These are phyloP conservation scores for Mellilla xanthometata DNA, from an alignment of 2,888 invertebrate genomes.

Conservation along the genomic window DNA sequence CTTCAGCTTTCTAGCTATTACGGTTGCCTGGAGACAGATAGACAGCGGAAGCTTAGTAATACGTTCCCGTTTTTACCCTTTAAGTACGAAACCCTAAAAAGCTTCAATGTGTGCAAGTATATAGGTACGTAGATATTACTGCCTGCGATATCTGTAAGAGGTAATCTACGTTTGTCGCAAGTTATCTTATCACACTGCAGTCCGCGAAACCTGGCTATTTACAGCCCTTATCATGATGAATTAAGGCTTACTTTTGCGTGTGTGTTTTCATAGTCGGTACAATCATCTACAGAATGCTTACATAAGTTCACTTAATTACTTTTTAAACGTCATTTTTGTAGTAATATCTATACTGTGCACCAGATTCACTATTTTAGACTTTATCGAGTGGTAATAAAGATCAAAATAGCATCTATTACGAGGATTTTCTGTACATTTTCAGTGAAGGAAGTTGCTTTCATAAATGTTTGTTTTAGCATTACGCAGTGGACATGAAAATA, in stretches of 20 bases:
- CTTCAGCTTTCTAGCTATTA: too few species aligned
- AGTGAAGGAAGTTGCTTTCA: conserved; percentile 22
- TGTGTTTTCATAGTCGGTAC: not conserved
- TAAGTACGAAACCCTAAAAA: too few species aligned
- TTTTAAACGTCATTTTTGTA: too few species aligned
- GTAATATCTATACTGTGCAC: too few species aligned
- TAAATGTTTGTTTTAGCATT: conserved; percentile 18
- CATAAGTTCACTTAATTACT: too few species aligned
- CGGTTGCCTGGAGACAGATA: too few species aligned
- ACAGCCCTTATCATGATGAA: conserved; percentile 7
- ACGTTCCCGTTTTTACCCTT: too few species aligned
- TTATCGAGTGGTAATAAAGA: conserved; percentile 5
- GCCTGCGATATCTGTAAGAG: too few species aligned
- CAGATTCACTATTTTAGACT: not conserved
- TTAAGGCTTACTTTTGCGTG: conserved; percentile 9
- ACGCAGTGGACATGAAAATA: conserved; percentile 19
- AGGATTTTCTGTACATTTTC: not conserved
- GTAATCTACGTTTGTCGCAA: too few species aligned
- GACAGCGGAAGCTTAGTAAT: too few species aligned
- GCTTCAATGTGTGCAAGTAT: too few species aligned
- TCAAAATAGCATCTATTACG: not conserved
- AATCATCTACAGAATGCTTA: not conserved
- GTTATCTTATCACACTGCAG: conserved; percentile 29
- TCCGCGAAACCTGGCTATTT: conserved; percentile 10
- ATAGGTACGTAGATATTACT: too few species aligned